Evolutionary conservation across 37 sponge, comb jelly and placozoan genomes (phyloP).

Genomic region (Aplysina aerophoba): DNA sequence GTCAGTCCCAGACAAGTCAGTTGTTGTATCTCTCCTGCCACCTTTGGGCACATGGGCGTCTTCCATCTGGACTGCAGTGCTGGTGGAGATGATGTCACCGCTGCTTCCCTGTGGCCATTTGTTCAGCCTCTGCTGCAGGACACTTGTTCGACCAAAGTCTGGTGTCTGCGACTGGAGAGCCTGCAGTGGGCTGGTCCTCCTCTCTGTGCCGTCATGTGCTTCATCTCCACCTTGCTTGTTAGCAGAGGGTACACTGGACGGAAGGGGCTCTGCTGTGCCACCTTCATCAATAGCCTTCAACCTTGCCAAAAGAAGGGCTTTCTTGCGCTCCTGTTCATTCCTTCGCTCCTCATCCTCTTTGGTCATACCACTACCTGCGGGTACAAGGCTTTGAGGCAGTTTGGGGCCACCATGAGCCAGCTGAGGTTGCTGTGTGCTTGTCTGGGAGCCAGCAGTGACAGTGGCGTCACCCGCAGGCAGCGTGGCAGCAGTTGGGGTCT

Average conservation of each 20-base stretch:
- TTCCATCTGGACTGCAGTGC: background rate
- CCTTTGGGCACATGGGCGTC: background rate
- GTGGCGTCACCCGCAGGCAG: conserved; percentile 22
- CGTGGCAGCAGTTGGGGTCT: background rate
- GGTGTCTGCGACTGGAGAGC: background rate
- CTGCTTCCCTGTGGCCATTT: background rate
- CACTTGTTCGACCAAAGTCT: conserved; percentile 3
- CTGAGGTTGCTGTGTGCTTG: background rate
- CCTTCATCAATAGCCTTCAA: conserved; percentile 63
- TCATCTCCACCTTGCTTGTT: background rate
- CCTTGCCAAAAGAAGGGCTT: conserved; percentile 52
- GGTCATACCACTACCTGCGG: background rate
- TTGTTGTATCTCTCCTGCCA: background rate
- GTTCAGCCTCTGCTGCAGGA: background rate
- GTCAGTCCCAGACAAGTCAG: background rate
- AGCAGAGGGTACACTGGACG: background rate
- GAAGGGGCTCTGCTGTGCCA: background rate
- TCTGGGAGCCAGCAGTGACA: background rate
- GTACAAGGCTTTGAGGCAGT: background rate
- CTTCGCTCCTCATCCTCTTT: background rate
- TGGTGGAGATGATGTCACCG: background rate
- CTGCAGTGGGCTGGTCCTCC: background rate
- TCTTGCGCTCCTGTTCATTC: background rate
- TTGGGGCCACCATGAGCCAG: background rate
- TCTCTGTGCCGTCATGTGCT: background rate